Base-by-base conservation (phyloP, 2,888 invertebrate species). In the Drosophila meridionalis region DNA sequence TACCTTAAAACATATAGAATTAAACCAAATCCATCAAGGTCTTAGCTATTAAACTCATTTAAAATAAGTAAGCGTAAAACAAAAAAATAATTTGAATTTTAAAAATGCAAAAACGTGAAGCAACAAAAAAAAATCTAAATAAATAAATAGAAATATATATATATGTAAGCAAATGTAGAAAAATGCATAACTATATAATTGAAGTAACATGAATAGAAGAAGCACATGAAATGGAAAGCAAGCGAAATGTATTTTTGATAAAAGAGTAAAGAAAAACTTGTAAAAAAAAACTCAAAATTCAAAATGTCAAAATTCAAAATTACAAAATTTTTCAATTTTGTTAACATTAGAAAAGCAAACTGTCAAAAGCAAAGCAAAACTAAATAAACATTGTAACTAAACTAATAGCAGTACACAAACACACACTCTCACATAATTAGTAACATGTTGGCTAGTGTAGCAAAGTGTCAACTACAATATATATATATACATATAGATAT, bases 1-100 rank as follows among this genome's bases (percentile, higher is more conserved):
- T 80, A 88, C 83, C 88, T 83, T 88, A 76, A 88, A 76, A 63
- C 40, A 57, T 50, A 67, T 84, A 84, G 80, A 77, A 75, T 84
- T 75, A 86, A 80, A 83, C 83, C 86, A 86, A 77, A 83, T 77
- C 73, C 86, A 85, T 83, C 86, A 83, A 88, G 86, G 83, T 88
- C 78, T 69, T 84, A 88, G 80, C 67, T 73, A 72, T 74, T 80
- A 80, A 82, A 84, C 83, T 80, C 89, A 83, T 69, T 88, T 86
- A 63, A 71, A 53, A 26, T 61, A 73, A 70, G 59, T 34, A 70
- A 58, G 48, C 48, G 70, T 67, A 53, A 61, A 43, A 62, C 56
- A 63, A 38, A 28, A 48, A 47, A 67, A 56, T 80, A 69, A 87
- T 68, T 68, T 87, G 84, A 82, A 87, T 81, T 83, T 50, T 55